A percentile compares a stretch with the other conserved stretches of the same genome.
These are phyloP conservation scores for Bursaphelenchus okinawaensis DNA, from an alignment of 2,888 invertebrate species.

Conservation along the genomic window DNA sequence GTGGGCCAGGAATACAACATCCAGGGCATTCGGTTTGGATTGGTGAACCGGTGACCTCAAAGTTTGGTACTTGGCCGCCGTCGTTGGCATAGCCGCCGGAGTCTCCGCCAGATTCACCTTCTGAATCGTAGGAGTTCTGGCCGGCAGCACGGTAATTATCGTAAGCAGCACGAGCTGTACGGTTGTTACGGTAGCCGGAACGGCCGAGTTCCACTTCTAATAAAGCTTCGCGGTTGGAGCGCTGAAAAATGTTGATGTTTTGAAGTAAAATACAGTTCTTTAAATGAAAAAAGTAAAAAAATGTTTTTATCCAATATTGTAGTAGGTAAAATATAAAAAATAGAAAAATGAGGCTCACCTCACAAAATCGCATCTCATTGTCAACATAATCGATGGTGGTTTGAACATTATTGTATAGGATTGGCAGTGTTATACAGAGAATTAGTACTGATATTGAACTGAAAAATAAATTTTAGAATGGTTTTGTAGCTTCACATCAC, in stretches of 20 bases:
- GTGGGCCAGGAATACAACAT: slow-evolving; percentile 40
- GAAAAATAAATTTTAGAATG: slow-evolving; percentile 12
- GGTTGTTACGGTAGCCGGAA: slow-evolving; percentile 10
- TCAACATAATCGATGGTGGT: slow-evolving; percentile 56
- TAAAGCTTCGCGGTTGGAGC: slow-evolving; percentile 32
- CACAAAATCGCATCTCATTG: slow-evolving; percentile 56
- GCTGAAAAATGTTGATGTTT: slow-evolving; percentile 17
- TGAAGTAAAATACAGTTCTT: neutral
- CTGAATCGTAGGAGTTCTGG: slow-evolving; percentile 11
- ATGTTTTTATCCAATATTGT: no score
- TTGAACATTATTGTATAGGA: slow-evolving; percentile 57
- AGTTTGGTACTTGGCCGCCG: slow-evolving; percentile 5
- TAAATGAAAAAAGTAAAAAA: neutral
- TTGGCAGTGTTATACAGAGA: slow-evolving; percentile 49
- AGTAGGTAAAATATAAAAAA: neutral
- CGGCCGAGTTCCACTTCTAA: slow-evolving; percentile 23
- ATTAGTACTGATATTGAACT: slow-evolving; percentile 51
- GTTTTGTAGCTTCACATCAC: no score
- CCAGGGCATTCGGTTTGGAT: slow-evolving; percentile 56
- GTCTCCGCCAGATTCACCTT: slow-evolving; percentile 9
- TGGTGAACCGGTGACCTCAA: slow-evolving; percentile 51
- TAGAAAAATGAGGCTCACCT: slow-evolving; percentile 31
- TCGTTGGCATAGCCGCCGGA: slow-evolving; percentile 16
- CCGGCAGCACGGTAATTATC: slow-evolving; percentile 21
- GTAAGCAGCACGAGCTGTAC: slow-evolving; percentile 29